Evolutionary conservation across 1,140 invertebrate genomes (phyloP).

Genomic region (Cydia splendana): DNA sequence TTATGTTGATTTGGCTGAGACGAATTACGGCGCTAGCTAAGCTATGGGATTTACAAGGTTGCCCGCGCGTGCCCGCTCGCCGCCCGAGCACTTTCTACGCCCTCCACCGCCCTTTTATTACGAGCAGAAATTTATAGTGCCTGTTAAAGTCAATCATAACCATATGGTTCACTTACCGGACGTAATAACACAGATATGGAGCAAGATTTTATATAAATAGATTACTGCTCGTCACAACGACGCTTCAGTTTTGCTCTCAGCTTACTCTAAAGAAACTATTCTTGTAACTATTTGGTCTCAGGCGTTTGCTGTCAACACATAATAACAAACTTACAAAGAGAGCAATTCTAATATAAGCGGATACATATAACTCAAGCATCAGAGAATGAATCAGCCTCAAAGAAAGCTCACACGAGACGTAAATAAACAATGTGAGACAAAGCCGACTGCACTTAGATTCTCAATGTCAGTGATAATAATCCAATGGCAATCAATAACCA

Average conservation of each 20-base stretch:
- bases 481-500: constrained; percentile 51
- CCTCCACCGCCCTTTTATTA: constrained; percentile 26
- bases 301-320: neutral
- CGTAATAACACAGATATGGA: constrained; percentile 4
- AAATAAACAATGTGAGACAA: constrained; percentile 31
- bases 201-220: constrained; percentile 1
- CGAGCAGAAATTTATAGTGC: constrained; percentile 27
- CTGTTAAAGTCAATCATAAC: constrained; percentile 24
- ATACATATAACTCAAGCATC: neutral
- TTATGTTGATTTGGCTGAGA: neutral
- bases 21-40: neutral
- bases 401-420: constrained; percentile 24
- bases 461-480: constrained; percentile 42
- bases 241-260: neutral
- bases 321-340: neutral
- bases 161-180: constrained; percentile 2
- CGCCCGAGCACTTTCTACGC: constrained; percentile 28
- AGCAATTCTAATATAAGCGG: neutral
- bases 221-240: neutral
- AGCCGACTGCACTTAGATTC: constrained; percentile 32
- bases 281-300: neutral
- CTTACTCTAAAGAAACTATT: neutral
- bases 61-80: neutral
- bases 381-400: constrained; percentile 26
- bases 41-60: neutral